Evolutionary conservation across 1,140 invertebrate species (phyloP), one percentile per base, ranked within the genome.

Genomic region (Pseudobourletiella spinata): DNA sequence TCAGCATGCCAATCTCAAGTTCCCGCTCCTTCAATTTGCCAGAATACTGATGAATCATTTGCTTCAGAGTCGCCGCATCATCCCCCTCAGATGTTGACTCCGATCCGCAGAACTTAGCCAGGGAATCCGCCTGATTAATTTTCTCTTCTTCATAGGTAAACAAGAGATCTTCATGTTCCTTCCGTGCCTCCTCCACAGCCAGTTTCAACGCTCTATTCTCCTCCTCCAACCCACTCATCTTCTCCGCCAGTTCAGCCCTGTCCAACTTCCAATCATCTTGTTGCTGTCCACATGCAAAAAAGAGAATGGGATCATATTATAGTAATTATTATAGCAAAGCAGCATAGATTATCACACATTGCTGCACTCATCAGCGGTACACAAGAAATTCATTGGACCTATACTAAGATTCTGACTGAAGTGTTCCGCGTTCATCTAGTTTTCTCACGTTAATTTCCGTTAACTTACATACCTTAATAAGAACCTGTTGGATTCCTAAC

Each of bases 141-240:
- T 81, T 85, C 70, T 91, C 89, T 75, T 96, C 93, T 78, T 96
- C 92, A 63, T 91, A 85, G 39, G 87, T 82, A 73, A 96, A 96
- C 72, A 91, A 83, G 48, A 95, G 78, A 75, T 97, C 94, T 79
- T 98, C 93, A 14, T 87, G 82, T 76, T 90, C 92, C 71, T 88
- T 84, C 71, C 81, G 84, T 70, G 93, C 89, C 68, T 94, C 89
- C 65, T 92, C 88, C 65, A 95, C 72, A 67, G 26, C 11, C 18
- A 46, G 28, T 26, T 58, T 51, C 25, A 69, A 30, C 0, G 76
- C 73, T 67, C 84, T 81, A 64, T 79, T 78, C 69, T 83, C 81
- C 51, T 78, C 74, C 42, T 57, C 71, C 61, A 55, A 16, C 46
- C 20, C 6, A 8, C 16, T 35, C 16, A 18, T 22, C 3, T 50